Base-by-base conservation (phyloP, 1,140 invertebrate species). In the Pomacea maculata region DNA sequence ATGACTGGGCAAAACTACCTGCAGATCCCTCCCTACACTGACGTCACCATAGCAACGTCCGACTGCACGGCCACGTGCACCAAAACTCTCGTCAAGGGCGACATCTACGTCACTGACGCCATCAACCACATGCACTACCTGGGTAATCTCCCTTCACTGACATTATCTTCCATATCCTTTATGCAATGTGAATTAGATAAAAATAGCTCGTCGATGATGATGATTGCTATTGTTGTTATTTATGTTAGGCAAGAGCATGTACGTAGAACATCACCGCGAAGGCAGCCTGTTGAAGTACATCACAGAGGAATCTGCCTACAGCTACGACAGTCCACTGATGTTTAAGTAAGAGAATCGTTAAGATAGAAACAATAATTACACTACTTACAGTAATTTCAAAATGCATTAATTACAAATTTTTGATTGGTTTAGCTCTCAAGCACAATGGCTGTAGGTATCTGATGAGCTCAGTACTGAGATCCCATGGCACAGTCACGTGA, bases 71-170 rank as follows among this genome's bases (percentile, higher is more conserved):
- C 73, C 11, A 67, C 75, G 19, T 84, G 84, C 61, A 83, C 83
- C 2, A n/a, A 34, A 8, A 55, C 76, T 63, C 15, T 79, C 4
- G 61, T 84, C 72, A 74, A 45, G 1, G 70, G 63, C 3, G 71
- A 80, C 34, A 75, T 85, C 34, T 25, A 83, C 55, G 29, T 85
- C 71, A 81, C 78, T 7, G 10, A 52, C 54, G 84, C 79, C n/a
- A 5, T 75, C 1, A 82, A 82, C 63, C 84, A 85, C 64, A 85
- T 85, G 84, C 84, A 85, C 71, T 84, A 82, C 73, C 68, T 84
- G 45, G 84, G 84, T 85, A 74, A 71, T 64, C 6, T 17, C 29
- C 29, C 14, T 25, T 34, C 67, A 17, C 21, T n/a, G 1, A 54
- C 2, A 52, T 0, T 9, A 45, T 14, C 14, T 52, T 54, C 14